A percentile compares a stretch with the other conserved stretches of the same genome.
These are phyloP conservation scores for Agriotes lineatus DNA, from an alignment of 2,888 invertebrate genomes.

Conservation along the genomic window DNA sequence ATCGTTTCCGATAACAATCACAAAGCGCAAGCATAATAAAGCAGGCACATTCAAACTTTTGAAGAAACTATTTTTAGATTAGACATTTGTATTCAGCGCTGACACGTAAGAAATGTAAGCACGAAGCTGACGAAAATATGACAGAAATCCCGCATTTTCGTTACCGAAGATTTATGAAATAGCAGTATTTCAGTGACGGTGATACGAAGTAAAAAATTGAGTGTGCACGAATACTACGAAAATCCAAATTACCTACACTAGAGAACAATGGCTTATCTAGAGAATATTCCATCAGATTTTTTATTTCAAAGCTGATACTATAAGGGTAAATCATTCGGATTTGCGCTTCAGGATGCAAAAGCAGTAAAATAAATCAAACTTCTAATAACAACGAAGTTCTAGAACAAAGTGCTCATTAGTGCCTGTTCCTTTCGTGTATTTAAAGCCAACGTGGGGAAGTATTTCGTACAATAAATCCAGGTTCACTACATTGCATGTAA, in stretches of 20 bases:
- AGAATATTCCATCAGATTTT: too few relatives aligned
- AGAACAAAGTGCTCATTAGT: constrained; percentile 19
- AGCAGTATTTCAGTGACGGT: not conserved
- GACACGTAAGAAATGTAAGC: not conserved
- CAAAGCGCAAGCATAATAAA: too few relatives aligned
- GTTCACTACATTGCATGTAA: constrained; percentile 31
- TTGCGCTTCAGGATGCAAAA: not conserved
- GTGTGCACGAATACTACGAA: not conserved
- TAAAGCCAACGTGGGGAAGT: constrained; percentile 14
- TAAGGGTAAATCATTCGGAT: not conserved
- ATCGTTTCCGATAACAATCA: not conserved
- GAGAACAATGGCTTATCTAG: too few relatives aligned
- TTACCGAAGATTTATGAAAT: not conserved
- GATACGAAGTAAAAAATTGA: not conserved
- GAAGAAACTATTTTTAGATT: not conserved
- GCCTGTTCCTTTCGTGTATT: constrained; percentile 20
- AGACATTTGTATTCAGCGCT: not conserved
- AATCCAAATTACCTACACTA: not conserved
- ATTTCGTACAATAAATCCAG: constrained; percentile 25
- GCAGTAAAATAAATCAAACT: not conserved
- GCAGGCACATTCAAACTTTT: not conserved
- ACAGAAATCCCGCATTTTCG: not conserved
- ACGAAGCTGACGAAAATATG: not conserved
- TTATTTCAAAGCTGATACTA: too few relatives aligned
- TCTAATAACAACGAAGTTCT: constrained; percentile 9